Evolutionary conservation across 35 echinoderm and acorn worm genomes (phyloP).

Genomic region (Chiridota heheva): DNA sequence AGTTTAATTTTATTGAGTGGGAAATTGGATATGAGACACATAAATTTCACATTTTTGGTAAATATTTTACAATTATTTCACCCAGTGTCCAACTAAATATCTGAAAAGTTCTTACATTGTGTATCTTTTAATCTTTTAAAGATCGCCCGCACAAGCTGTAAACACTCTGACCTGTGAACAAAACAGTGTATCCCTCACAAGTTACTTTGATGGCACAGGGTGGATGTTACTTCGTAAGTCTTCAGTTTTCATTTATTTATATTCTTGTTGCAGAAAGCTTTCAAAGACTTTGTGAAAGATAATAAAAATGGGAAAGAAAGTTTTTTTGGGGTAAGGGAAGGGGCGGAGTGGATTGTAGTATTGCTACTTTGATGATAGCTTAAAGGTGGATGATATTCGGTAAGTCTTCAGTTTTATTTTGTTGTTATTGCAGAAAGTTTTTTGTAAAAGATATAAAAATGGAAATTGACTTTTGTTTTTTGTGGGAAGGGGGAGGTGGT

Average conservation of each 20-base stretch:
- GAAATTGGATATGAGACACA: constrained; percentile 61
- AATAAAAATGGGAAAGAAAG: neutral
- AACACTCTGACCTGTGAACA: constrained; percentile 38
- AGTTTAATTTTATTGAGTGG: constrained; percentile 2
- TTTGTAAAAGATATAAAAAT: too few species aligned
- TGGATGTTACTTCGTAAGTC: constrained; percentile 73
- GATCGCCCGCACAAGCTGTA: constrained; percentile 13
- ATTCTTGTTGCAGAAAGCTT: neutral
- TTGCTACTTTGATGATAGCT: neutral
- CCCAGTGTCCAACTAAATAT: constrained; percentile 8
- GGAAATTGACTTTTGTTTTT: too few species aligned
- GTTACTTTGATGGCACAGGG: constrained; percentile 68
- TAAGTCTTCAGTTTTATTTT: neutral
- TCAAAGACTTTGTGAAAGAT: neutral
- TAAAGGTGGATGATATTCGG: neutral
- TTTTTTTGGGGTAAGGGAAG: neutral
- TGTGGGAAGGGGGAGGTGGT: too few species aligned
- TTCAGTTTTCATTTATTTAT: neutral
- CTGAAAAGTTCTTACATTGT: neutral
- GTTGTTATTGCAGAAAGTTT: too few species aligned
- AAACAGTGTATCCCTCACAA: constrained; percentile 50
- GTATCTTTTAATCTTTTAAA: constrained; percentile 8
- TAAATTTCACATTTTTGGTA: constrained; percentile 24
- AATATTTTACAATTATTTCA: constrained; percentile 10
- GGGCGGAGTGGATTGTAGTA: neutral